Evolutionary conservation across 1,140 invertebrate species (phyloP), one percentile per base, ranked within the genome.

Genomic region (Goniozus legneri): DNA sequence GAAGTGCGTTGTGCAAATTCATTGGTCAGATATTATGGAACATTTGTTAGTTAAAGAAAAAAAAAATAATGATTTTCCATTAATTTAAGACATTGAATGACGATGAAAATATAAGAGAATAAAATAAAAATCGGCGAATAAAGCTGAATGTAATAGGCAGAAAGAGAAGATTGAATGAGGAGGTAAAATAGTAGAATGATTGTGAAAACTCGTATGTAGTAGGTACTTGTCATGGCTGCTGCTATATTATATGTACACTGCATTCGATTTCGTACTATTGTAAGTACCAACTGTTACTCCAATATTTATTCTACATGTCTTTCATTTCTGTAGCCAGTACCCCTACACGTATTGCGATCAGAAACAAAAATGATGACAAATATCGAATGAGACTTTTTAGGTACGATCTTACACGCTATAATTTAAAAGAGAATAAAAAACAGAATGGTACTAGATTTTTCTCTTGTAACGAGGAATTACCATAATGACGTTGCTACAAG

Each of bases 301-400:
- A 34, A 54, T 67, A 65, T 67, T 68, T 65, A 68, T 68, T 64
- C 62, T 67, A 68, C 54, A 60, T 65, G 61, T 67, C 62, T 60
- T 56, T 67, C 56, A 50, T 64, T 68, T 67, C 53, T 54, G 52
- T 63, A 62, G 48, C 47, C 44, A 46, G 35, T 52, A 45, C 39
- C 40, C 43, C 47, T 42, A 56, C 38, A 43, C 37, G 58, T 47
- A 56, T 56, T 58, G 58, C 54, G 59, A 62, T 16, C 32, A 45
- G 60, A 54, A 30, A 50, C 50, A 56, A 56, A 50, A 33, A 4
- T 8, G 13, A 33, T 33, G 37, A 4, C 14, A 34, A 24, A 18
- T 27, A 27, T 27, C 10, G 18, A 40, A 36, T 14, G 42, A 45
- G 42, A 42, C 54, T 36, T 45, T 56, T 14, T 44, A 36, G 27